Evolutionary conservation across 2,888 invertebrate genomes (phyloP).

Genomic region (Melanostoma mellinum): DNA sequence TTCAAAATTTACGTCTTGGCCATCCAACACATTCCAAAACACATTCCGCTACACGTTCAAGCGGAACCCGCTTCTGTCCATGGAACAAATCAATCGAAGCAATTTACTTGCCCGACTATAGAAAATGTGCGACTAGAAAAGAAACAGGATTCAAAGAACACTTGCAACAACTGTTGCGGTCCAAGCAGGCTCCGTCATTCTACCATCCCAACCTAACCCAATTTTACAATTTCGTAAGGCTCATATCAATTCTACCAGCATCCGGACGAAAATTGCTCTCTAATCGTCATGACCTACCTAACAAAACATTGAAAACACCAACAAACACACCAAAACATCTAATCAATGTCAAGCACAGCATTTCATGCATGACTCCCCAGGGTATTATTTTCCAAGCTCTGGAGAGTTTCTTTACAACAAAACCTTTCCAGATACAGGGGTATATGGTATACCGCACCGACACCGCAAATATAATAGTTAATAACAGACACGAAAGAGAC

Average conservation of each 20-base stretch:
- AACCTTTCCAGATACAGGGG: constrained; percentile 35
- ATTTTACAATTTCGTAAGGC: constrained; percentile 45
- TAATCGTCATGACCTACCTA: constrained; percentile 73
- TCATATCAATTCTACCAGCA: constrained; percentile 61
- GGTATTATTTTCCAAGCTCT: constrained; percentile 66
- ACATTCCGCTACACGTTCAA: no score
- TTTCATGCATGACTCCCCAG: constrained; percentile 71
- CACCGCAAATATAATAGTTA: constrained; percentile 43
- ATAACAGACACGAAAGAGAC: constrained; percentile 38
- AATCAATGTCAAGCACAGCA: constrained; percentile 72
- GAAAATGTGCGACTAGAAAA: no score
- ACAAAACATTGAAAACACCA: constrained; percentile 61
- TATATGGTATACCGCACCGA: constrained; percentile 11
- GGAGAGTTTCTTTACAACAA: constrained; percentile 6
- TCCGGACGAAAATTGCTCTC: constrained; percentile 60
- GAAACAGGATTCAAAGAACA: no score
- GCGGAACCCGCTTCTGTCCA: no score
- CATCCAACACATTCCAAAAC: no score
- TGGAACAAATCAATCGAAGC: no score
- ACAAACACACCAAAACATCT: constrained; percentile 70
- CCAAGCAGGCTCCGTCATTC: background rate
- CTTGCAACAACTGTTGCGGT: no score
- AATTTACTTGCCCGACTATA: no score
- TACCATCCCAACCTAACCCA: constrained; percentile 22
- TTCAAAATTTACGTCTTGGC: no score